Evolutionary conservation across 2,888 invertebrate species (phyloP), one percentile per base, ranked within the genome.

Genomic region (Ophonus ardosiacus): DNA sequence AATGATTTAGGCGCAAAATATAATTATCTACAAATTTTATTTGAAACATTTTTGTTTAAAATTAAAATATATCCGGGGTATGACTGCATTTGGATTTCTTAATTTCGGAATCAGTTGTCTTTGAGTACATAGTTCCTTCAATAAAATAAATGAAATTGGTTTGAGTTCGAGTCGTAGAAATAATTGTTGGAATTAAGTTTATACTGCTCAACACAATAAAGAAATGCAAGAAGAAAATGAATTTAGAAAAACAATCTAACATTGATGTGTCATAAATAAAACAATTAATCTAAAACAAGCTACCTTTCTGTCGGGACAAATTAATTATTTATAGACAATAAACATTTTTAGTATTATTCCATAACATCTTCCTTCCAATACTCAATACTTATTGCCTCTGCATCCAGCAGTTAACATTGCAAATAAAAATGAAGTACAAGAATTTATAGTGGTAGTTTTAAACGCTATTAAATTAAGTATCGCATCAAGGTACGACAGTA

Each of bases 391-490:
- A 43, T 74, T 40, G 40, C 71, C 71, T 71, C 15, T 15, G 17
- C 43, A 74, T 74, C 43, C 71, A 74, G 71, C 71, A 43, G 71
- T 74, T 74, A 74, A 74, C 71, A 40, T 74, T 74, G 71, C 71
- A 74, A 74, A 74, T 74, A 74, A 74, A 74, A 74, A 74, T 40
- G 71, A 74, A 74, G 71, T 74, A 74, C 43, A 74, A 74, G 71
- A 71, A 82, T 68, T 82, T 82, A 71, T 82, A 68, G 82, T 82
- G 82, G 82, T 82, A 71, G 82, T 82, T 82, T 82, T 57, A 82
- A 63, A 71, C 82, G 82, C 82, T 31, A 82, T 82, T 82, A 82
- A 82, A 82, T 82, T 68, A 82, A 82, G 82, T 82, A 82, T 82
- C 71, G 82, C 78, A 78, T 78, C 78, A 78, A 78, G 78, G 31